Evolutionary conservation across 2,888 invertebrate genomes (phyloP).

Genomic region (Pristionchus exspectatus): DNA sequence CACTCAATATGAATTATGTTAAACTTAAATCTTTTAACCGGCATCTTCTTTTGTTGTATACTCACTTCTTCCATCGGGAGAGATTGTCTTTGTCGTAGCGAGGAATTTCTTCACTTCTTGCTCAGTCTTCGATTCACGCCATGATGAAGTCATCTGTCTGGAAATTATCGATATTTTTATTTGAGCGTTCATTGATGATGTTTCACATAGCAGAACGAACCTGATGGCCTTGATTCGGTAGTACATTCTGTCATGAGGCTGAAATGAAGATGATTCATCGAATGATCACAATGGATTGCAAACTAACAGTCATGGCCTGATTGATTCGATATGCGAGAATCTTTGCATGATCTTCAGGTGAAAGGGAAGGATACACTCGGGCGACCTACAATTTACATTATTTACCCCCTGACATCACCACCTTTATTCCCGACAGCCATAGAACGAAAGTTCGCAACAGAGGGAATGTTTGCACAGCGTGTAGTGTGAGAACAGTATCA

Average conservation of each 20-base stretch:
- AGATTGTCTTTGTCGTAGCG: slow-evolving; percentile 23
- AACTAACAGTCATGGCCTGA: slow-evolving; percentile 80
- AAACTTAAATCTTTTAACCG: too few relatives aligned
- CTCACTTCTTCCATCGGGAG: slow-evolving; percentile 44
- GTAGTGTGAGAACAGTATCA: not conserved
- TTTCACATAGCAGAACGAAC: not conserved
- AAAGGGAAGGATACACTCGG: slow-evolving; percentile 66
- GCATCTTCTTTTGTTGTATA: not conserved
- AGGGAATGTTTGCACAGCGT: slow-evolving; percentile 15
- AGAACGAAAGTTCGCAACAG: slow-evolving; percentile 30
- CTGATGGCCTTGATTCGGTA: slow-evolving; percentile 82
- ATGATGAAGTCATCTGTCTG: slow-evolving; percentile 65
- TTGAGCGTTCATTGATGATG: not conserved
- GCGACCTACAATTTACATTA: slow-evolving; percentile 56
- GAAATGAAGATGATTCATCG: slow-evolving; percentile 79
- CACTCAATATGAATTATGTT: slow-evolving; percentile 62
- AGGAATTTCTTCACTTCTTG: slow-evolving; percentile 45
- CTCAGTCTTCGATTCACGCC: slow-evolving; percentile 62
- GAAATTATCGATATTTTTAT: not conserved
- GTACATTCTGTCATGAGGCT: slow-evolving; percentile 82
- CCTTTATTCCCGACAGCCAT: not conserved
- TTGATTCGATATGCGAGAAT: slow-evolving; percentile 82
- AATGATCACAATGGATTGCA: slow-evolving; percentile 60
- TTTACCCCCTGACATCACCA: not conserved
- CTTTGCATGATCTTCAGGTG: slow-evolving; percentile 75